Evolutionary conservation across 2,888 invertebrate genomes (phyloP), one percentile per base, ranked within the genome.

Genomic region (Clivina fossor): DNA sequence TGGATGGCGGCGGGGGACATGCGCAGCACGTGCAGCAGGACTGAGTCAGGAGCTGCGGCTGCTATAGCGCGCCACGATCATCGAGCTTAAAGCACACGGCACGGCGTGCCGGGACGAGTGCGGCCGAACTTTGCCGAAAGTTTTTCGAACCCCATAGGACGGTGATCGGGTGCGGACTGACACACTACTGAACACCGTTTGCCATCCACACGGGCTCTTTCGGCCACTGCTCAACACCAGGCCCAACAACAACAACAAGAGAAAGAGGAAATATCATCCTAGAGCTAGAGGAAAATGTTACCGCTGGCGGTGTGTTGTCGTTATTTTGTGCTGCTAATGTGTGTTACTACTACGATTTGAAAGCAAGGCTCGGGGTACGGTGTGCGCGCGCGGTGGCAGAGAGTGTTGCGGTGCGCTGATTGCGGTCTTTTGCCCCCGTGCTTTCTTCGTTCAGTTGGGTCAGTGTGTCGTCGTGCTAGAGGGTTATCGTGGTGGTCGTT

Each of bases 81-180:
- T 55, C 55, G 47, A 37, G 54, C 54, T 30, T 54, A 43, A 35
- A 54, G 46, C 62, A 63, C 64, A 63, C 62, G 63, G 63, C 63
- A 63, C 61, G 62, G 62, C 63, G 64, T 59, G 28, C 32, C 40
- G n/a, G n/a, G n/a, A 63, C 69, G 68, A 65, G 62, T 59, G 48
- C 47, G 28, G 57, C 62, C 68, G 69, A 68, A 60, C 33, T 38
- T 50, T 58, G 58, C 66, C 67, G 69, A 69, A 62, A 62, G 61
- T 61, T 62, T 65, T 64, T 64, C 64, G n/a, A 66, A 67, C 66
- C 68, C 67, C 65, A 55, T 47, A 55, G n/a, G n/a, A n/a, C 64
- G 65, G 65, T 66, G 66, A 64, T 68, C 70, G 70, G 69, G 69
- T 68, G 69, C 69, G 69, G 69, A 69, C 69, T 63, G 67, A 65